Base-by-base conservation (phyloP, 2,797 vertebrate species). In the Argentina silus region DNA sequence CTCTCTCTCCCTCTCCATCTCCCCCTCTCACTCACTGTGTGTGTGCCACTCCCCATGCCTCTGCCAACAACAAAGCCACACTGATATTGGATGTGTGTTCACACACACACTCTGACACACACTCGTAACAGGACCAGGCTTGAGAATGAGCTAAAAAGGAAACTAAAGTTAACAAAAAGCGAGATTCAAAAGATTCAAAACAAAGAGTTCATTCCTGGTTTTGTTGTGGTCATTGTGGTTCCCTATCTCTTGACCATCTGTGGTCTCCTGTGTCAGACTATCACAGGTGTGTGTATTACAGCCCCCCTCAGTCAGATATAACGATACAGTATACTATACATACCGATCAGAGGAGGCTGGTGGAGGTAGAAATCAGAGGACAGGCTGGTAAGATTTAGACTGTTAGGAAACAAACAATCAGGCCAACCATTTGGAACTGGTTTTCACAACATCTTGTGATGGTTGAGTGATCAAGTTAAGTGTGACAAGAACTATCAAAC, bases 41-140 rank as follows among this genome's bases (percentile, higher is more conserved):
- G 43, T 17, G 42, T 57, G 11, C 60, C 44, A 62, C 67, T 76
- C 73, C 70, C 68, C 50, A 50, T 69, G 81, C 79, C 69, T 63
- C 69, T 72, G 55, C 48, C 59, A 75, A 61, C 68, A 76, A 75
- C 77, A 57, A 67, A 75, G 72, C 72, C 74, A 68, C 50, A 15
- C 74, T 75, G 15, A 64, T 53, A 51, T 69, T 2, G 19, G 45
- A 12, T 57, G 67, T 71, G 69, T 71, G 10, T 11, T 59, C 50
- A 44, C 50, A 68, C 45, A 66, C 8, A 68, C 45, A 66, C 8
- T n/a, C 43, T 44, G 44, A 17, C 56, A 36, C 56, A 36, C 27
- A 36, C 27, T 36, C 19, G 11, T 60, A 69, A 50, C 63, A 74
- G 67, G 10, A 62, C 67, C 23, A 53, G 42, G 48, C 3, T 48